Base-by-base conservation (phyloP, 2,797 vertebrate species). In the Urosaurus nigricauda region DNA sequence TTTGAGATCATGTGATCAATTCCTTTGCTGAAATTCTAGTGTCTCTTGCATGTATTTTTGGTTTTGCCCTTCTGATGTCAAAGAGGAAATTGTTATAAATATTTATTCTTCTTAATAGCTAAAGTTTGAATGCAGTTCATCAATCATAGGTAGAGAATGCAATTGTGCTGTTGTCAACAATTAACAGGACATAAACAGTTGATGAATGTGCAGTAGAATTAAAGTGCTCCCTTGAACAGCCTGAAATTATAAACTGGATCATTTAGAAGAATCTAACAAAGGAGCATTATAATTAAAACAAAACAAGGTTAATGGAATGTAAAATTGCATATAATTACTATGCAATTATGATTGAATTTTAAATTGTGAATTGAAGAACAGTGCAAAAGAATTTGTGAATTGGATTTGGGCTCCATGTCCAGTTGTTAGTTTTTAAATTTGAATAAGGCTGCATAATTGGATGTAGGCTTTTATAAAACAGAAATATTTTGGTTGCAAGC, bases 241-340 rank as follows among this genome's bases (percentile, higher is more conserved):
- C 95, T 97, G 96, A 97, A 97, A 98, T 98, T 97, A 97, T 97
- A 96, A 96, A 96, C 96, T 96, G 96, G 95, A 97, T 98, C 96
- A 96, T 96, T 97, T 97, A 96, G 96, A 97, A 95, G 96, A 97
- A 97, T 97, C 96, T 97, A 97, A 97, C 98, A 97, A 96, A 97
- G 96, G 96, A 93, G 95, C 94, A 95, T 96, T 97, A 97, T 98
- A 98, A 99, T 99, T 98, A 98, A 98, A 98, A 98, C 97, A 98
- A 98, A 97, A 96, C 95, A 94, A 95, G 95, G 96, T 97, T 98
- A 98, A 98, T 97, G 97, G 93, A 95, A 97, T 98, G 97, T 98
- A 98, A 98, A 98, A 98, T 98, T 97, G 96, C 97, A 94, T 97
- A 95, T 98, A 98, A 98, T 98, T 94, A 53, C 94, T 95, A 94